Conservation (phyloP, 1,140 invertebrate species). For the Apis florea region DNA sequence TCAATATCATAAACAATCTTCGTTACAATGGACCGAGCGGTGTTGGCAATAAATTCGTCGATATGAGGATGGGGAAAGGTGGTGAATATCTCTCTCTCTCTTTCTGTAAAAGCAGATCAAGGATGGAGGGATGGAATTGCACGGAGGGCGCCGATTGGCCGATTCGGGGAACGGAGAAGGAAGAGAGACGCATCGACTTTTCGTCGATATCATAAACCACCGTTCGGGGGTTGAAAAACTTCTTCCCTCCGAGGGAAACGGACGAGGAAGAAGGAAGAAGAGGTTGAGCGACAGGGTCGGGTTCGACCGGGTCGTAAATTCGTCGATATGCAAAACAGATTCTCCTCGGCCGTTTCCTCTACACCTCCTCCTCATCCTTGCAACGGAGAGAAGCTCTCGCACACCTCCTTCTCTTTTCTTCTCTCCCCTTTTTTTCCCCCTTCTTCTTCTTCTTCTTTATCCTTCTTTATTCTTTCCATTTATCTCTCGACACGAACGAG, state of each 20-base stretch:
- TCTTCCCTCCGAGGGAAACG: slow-evolving; percentile 43
- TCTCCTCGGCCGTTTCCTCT: slow-evolving; percentile 53
- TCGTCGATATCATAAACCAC: slow-evolving; percentile 71
- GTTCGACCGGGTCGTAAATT: slow-evolving; percentile 71
- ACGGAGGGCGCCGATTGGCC: slow-evolving; percentile 55
- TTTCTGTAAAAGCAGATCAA: background rate
- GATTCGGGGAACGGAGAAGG: slow-evolving; percentile 23
- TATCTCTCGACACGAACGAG: background rate
- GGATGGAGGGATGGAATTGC: background rate
- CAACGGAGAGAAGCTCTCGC: background rate
- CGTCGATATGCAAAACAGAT: slow-evolving; percentile 72
- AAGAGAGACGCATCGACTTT: slow-evolving; percentile 30
- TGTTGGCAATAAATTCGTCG: slow-evolving; percentile 73
- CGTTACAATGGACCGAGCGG: slow-evolving; percentile 62
- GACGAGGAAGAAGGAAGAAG: background rate
- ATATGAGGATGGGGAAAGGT: slow-evolving; percentile 64
- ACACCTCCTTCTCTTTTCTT: background rate
- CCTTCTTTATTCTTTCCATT: background rate
- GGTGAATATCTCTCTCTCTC: background rate
- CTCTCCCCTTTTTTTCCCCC: background rate
- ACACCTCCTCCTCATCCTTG: slow-evolving; percentile 32
- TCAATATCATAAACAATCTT: slow-evolving; percentile 78
- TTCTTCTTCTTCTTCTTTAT: background rate
- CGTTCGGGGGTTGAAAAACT: slow-evolving; percentile 62
- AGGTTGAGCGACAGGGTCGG: slow-evolving; percentile 61